Conservation (phyloP, 2,888 invertebrate genomes). For the Hydropsyche betteni region DNA sequence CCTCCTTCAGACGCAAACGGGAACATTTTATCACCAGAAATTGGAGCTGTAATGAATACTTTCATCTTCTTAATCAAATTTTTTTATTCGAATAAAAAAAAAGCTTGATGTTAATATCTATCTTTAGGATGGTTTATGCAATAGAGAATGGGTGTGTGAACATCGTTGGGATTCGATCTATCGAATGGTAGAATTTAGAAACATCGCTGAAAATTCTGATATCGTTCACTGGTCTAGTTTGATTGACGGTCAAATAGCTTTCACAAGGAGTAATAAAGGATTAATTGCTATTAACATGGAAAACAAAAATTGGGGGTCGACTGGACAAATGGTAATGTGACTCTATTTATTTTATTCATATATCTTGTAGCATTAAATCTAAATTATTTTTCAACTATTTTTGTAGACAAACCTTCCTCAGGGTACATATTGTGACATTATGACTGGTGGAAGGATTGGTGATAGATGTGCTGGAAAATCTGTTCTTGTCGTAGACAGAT, state of each 20-base stretch:
- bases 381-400: background rate
- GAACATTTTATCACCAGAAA: conserved; percentile 62
- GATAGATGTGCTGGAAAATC: conserved; percentile 68
- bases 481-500: conserved; percentile 60
- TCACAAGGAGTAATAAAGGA: conserved; percentile 71
- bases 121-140: conserved; percentile 70
- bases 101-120: background rate
- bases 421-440: conserved; percentile 79
- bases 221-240: conserved; percentile 81
- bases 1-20: conserved; percentile 65
- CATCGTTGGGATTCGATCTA: conserved; percentile 85
- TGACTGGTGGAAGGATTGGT: conserved; percentile 66
- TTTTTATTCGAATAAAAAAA: background rate
- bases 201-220: conserved; percentile 59
- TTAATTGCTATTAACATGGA: conserved; percentile 83
- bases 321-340: too few relatives aligned
- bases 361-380: background rate
- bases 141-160: conserved; percentile 83
- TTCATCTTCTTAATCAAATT: background rate
- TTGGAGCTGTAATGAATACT: conserved; percentile 11
- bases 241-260: conserved; percentile 60
- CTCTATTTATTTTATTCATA: background rate
- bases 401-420: conserved; percentile 67
- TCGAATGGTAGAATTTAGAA: conserved; percentile 82
- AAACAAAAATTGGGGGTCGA: conserved; percentile 57